A percentile compares a stretch with the other conserved stretches of the same genome.
Conservation (phyloP, 2,113 vertebrate genomes). For the Engraulis encrasicolus region DNA sequence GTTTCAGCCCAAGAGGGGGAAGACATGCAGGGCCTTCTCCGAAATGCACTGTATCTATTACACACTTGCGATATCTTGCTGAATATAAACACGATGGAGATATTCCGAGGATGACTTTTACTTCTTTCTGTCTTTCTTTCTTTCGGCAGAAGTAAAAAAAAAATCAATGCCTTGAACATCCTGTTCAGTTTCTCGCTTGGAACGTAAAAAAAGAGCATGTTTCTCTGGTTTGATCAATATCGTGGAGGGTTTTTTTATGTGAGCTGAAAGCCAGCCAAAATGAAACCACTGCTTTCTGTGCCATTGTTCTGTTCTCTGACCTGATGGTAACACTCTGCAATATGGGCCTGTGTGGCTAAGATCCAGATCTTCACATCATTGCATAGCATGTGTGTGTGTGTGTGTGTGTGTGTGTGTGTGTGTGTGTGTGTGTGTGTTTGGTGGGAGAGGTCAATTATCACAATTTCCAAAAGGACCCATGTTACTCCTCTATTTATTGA, state of each 20-base stretch:
- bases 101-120: neutral
- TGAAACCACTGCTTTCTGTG: neutral
- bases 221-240: neutral
- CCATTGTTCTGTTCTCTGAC: conserved; percentile 8
- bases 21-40: neutral
- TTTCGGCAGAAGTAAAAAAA: neutral
- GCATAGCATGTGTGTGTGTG: neutral
- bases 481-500: no score
- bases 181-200: neutral
- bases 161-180: neutral
- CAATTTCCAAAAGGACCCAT: no score
- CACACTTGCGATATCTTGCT: no score
- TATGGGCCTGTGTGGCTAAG: neutral
- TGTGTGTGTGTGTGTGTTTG: neutral
- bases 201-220: neutral
- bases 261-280: neutral
- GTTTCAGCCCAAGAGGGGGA: neutral
- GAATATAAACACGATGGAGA: neutral
- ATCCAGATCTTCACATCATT: neutral
- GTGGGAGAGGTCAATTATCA: conserved; percentile 31
- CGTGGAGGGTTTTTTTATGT: neutral
- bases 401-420: neutral
- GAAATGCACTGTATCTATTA: neutral
- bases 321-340: neutral
- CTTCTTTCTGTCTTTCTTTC: no score